These are phyloP conservation scores for Okapia johnstoni DNA, from an alignment of 2,113 vertebrate genomes.

Conservation along the genomic window DNA sequence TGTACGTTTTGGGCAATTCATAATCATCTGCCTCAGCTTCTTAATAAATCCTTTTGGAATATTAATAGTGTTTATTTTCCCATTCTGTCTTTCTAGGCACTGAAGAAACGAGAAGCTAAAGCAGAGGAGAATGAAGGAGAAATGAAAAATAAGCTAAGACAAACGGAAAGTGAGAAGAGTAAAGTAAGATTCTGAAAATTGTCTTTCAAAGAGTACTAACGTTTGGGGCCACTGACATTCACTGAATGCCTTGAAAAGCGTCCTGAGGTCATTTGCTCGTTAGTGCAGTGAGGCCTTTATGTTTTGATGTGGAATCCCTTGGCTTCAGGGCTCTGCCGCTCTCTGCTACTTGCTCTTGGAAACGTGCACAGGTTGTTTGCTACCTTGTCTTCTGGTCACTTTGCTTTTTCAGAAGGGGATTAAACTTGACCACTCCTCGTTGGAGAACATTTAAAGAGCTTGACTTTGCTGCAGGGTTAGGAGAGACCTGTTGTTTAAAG, in stretches of 20 bases:
- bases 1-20: not conserved
- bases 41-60: constrained; percentile 9
- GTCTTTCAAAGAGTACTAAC: not conserved
- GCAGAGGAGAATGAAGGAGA: constrained; percentile 78
- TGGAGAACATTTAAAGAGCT: not conserved
- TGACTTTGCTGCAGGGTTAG: not conserved
- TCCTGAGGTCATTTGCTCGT: not conserved
- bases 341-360: not conserved
- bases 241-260: not conserved
- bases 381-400: not conserved
- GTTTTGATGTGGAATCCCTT: not conserved
- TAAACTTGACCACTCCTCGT: not conserved
- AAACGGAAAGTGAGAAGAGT: constrained; percentile 86
- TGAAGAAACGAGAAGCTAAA: constrained; percentile 83
- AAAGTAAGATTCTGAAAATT: constrained; percentile 81
- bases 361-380: not conserved
- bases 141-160: constrained; percentile 82
- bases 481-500: not conserved
- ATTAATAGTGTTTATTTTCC: not conserved
- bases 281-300: not conserved
- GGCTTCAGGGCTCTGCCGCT: not conserved
- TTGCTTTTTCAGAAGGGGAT: not conserved
- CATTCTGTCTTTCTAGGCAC: constrained; percentile 77
- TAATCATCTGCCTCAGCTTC: not conserved
- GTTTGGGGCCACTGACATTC: not conserved